Evolutionary conservation across 2,113 vertebrate species (phyloP), one percentile per base, ranked within the genome.

Genomic region (Plecturocebus donacophilus): DNA sequence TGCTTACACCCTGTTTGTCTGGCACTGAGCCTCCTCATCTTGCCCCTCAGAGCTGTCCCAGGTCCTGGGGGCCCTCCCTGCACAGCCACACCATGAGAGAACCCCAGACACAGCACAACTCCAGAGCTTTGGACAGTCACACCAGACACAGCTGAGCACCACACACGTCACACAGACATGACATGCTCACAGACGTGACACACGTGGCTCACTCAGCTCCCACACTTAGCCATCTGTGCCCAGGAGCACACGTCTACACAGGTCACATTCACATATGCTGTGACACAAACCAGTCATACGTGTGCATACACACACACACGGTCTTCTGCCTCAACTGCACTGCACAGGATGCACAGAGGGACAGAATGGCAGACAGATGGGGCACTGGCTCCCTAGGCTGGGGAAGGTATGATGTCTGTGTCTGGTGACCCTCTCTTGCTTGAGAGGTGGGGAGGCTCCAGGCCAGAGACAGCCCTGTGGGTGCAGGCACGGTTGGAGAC

Each of bases 21-120:
- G 17, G 58, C 49, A 32, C 58, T 32, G 19, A 80, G 75, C 40
- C 35, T 30, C 19, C 70, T 58, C 1, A 7, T 38, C 71, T 73
- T 3, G 25, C 47, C 66, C 40, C 40, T 2, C 0, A 2, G 68
- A 8, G 21, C 52, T 19, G 23, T 27, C n/a, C 42, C 61, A 30
- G 61, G 61, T 64, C 27, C 27, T 30, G 12, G 27, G 25, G 61
- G 45, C 61, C 64, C 0, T 1, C 81, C 93, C 35, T n/a, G 0
- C 32, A 7, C 1, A 35, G 76, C 61, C 87, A 52, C 68, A 64
- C 0, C 0, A n/a, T 10, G 7, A 1, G 8, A 21, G 70, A 45
- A 79, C 71, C 45, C 75, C 21, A 8, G 32, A 19, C 56, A 35
- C 0, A 3, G 38, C 77, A 45, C 73, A 56, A 4, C 56, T 66